These are phyloP conservation scores for Chaenocephalus aceratus DNA, from an alignment of 2,113 vertebrate genomes.

Conservation along the genomic window DNA sequence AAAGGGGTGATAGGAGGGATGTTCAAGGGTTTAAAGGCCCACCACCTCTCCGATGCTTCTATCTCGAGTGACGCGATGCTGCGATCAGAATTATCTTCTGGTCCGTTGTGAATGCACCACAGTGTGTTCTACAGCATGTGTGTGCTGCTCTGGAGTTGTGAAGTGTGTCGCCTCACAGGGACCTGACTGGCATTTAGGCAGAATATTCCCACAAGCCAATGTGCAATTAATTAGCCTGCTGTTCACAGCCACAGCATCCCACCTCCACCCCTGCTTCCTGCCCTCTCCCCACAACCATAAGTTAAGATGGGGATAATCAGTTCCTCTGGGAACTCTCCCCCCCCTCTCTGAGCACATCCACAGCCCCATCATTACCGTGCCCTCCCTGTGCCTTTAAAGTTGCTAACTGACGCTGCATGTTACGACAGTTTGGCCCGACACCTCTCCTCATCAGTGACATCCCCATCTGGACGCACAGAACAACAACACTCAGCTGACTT, in stretches of 20 bases:
- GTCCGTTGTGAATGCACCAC: no score
- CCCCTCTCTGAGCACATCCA: neutral
- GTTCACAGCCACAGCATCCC: slow-evolving; percentile 70
- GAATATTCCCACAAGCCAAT: slow-evolving; percentile 87
- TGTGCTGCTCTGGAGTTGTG: slow-evolving; percentile 55
- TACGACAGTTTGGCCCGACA: slow-evolving; percentile 35
- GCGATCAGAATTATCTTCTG: no score
- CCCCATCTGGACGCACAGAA: slow-evolving; percentile 51
- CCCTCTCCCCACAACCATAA: slow-evolving; percentile 46
- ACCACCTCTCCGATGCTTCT: no score
- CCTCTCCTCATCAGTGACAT: slow-evolving; percentile 47
- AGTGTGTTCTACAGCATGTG: slow-evolving; percentile 27
- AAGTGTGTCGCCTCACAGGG: slow-evolving; percentile 78
- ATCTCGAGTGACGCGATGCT: no score
- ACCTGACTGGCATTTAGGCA: slow-evolving; percentile 82
- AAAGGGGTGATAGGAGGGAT: no score
- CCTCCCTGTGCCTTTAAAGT: slow-evolving; percentile 37
- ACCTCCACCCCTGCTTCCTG: slow-evolving; percentile 58
- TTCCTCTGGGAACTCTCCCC: slow-evolving; percentile 77
- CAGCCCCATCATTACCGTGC: slow-evolving; percentile 20
- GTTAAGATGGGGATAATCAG: slow-evolving; percentile 80
- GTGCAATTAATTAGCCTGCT: slow-evolving; percentile 91
- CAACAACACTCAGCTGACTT: slow-evolving; percentile 35
- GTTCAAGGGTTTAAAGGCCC: no score
- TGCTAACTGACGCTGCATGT: slow-evolving; percentile 50